A percentile compares a stretch with the other conserved stretches of the same genome.
These are phyloP conservation scores for Equus quagga DNA, from an alignment of 2,113 vertebrate species.

Conservation along the genomic window DNA sequence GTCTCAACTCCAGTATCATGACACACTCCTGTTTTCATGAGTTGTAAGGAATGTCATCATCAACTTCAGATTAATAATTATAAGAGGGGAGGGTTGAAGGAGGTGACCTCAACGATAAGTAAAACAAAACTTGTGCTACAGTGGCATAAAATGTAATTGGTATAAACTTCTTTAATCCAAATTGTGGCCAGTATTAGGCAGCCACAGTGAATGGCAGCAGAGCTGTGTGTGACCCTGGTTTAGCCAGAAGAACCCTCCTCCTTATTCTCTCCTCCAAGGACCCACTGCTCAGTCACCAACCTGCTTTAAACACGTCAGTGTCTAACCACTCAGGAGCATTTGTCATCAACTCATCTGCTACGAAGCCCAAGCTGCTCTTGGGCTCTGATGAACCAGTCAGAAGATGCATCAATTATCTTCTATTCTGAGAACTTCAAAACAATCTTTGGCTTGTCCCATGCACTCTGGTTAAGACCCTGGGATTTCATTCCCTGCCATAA, in stretches of 20 bases:
- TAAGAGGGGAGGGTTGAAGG: background rate
- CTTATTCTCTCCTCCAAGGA: background rate
- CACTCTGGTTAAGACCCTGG: background rate
- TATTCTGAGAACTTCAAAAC: background rate
- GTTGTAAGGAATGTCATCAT: background rate
- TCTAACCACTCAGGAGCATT: background rate
- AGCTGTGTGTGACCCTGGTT: background rate
- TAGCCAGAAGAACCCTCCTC: background rate
- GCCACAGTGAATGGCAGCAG: background rate
- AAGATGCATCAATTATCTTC: background rate
- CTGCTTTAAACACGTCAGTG: background rate
- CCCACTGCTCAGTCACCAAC: background rate
- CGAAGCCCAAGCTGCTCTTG: background rate
- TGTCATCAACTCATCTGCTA: background rate
- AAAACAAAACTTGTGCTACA: background rate
- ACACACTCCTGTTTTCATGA: background rate
- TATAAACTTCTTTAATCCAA: constrained; percentile 1
- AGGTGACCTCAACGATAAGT: background rate
- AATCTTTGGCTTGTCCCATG: background rate
- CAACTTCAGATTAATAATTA: background rate
- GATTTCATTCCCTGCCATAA: background rate
- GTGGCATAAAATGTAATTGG: background rate
- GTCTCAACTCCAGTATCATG: background rate
- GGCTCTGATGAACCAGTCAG: background rate
- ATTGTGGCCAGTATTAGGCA: background rate